These are phyloP conservation scores for Cynodonichthys magdalenae DNA, from an alignment of 2,797 vertebrate species.

Conservation along the genomic window DNA sequence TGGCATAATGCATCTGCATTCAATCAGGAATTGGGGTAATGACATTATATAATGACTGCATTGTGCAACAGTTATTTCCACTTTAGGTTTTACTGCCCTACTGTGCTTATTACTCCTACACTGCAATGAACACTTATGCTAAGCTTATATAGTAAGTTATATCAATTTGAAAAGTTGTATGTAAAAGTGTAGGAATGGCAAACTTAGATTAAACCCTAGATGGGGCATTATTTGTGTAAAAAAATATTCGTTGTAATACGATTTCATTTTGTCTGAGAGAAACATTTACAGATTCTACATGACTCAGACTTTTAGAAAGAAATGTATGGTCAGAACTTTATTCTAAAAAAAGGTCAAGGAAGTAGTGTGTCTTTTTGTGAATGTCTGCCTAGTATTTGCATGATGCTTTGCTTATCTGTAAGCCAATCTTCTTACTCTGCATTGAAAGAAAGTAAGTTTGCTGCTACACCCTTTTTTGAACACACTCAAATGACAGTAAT, in stretches of 20 bases:
- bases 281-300: background rate
- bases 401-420: constrained; percentile 30
- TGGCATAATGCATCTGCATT: constrained; percentile 34
- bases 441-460: constrained; percentile 9
- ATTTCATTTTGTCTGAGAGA: too few species aligned
- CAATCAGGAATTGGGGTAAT: constrained; percentile 36
- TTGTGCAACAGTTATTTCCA: constrained; percentile 26
- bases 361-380: constrained; percentile 6
- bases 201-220: background rate
- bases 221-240: background rate
- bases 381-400: constrained; percentile 33
- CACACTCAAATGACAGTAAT: background rate
- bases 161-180: background rate
- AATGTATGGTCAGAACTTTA: background rate
- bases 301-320: background rate
- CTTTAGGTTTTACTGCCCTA: constrained; percentile 1
- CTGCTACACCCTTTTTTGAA: background rate
- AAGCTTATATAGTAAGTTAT: background rate
- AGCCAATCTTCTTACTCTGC: background rate
- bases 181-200: constrained; percentile 3
- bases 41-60: constrained; percentile 35
- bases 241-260: too few species aligned
- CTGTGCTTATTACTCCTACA: constrained; percentile 7
- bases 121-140: background rate
- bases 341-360: constrained; percentile 8